Conservation (phyloP, 2,888 invertebrate genomes). For the Orthosia gothica region DNA sequence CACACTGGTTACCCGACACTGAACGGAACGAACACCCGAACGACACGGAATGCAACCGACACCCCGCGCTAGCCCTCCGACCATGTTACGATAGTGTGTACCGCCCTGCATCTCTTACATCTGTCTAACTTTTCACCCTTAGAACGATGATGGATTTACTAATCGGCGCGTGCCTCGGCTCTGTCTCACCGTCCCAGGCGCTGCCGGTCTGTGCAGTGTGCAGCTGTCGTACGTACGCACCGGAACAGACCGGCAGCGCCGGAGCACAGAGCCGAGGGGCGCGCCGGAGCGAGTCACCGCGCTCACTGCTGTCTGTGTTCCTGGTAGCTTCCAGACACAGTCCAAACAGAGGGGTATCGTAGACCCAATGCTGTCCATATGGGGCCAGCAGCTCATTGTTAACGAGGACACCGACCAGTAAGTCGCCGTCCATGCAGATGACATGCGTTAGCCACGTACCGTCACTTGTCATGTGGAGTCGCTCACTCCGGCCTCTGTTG, state of each 20-base stretch:
- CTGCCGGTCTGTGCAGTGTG: conserved; percentile 29
- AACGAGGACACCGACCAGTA: conserved; percentile 99
- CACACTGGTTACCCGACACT: conserved; percentile 71
- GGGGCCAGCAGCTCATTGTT: conserved; percentile 99
- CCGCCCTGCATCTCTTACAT: conserved; percentile 71
- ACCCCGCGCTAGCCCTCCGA: conserved; percentile 67
- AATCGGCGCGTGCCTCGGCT: conserved; percentile 64
- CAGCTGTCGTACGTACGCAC: neutral
- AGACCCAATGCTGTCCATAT: conserved; percentile 99
- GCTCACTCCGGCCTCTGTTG: conserved; percentile 85
- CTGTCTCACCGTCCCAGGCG: conserved; percentile 46
- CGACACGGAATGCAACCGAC: conserved; percentile 66
- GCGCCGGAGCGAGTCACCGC: conserved; percentile 66
- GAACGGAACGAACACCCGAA: conserved; percentile 59
- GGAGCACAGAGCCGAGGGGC: conserved; percentile 46
- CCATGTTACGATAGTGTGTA: conserved; percentile 67
- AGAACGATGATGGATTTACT: conserved; percentile 62
- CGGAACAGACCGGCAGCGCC: conserved; percentile 38
- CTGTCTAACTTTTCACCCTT: conserved; percentile 67
- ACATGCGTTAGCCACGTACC: conserved; percentile 81
- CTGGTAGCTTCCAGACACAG: conserved; percentile 95
- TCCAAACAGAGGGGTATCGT: conserved; percentile 99
- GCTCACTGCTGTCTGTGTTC: conserved; percentile 88
- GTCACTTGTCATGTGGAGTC: conserved; percentile 81
- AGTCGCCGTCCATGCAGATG: conserved; percentile 91